Base-by-base conservation (phyloP, 2,797 vertebrate species). In the Rallus crepitans region DNA sequence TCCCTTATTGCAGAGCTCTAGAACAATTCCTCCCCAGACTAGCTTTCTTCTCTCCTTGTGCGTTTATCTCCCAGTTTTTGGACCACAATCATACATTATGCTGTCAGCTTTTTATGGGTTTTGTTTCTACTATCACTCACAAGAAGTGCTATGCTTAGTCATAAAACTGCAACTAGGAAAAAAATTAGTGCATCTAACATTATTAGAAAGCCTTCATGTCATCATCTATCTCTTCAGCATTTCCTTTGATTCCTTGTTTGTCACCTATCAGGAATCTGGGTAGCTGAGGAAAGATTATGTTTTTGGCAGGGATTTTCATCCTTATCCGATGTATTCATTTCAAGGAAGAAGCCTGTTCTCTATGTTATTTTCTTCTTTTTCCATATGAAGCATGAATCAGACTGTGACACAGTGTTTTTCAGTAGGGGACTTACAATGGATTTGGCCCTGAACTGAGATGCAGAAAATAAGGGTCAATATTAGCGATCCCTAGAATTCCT, bases 111-210 rank as follows among this genome's bases (percentile, higher is more conserved):
- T 87, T 95, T 87, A 70, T 89, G 33, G 33, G 52, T 93, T 47
- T 82, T 80, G 81, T 80, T 94, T 84, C 73, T 57, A 6, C 79
- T 83, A 48, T 89, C 68, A 80, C 56, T 96, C 88, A 79, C 69
- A 94, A 87, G 63, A 89, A 53, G 16, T 52, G 72, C 89, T 89
- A 75, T 90, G 68, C 87, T 96, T 88, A 84, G 70, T 96, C 92
- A 95, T 76, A 92, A 96, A 96, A 89, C 35, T 56, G 66, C 72
- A 95, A 48, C 39, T 88, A 75, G 87, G 84, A 87, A 94, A 92
- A 94, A 82, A 94, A 94, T 52, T 24, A 85, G 61, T 60, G 56
- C 35, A 77, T 90, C 83, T 81, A 63, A 31, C 16, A 24, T 87
- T 89, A 82, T 83, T 96, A 85, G 90, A 69, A 87, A 90, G 30